Percentiles rank a stretch among this genome's conserved stretches.
Evolutionary conservation across 2,797 vertebrate species (phyloP).

Genomic region (Melopsittacus undulatus): DNA sequence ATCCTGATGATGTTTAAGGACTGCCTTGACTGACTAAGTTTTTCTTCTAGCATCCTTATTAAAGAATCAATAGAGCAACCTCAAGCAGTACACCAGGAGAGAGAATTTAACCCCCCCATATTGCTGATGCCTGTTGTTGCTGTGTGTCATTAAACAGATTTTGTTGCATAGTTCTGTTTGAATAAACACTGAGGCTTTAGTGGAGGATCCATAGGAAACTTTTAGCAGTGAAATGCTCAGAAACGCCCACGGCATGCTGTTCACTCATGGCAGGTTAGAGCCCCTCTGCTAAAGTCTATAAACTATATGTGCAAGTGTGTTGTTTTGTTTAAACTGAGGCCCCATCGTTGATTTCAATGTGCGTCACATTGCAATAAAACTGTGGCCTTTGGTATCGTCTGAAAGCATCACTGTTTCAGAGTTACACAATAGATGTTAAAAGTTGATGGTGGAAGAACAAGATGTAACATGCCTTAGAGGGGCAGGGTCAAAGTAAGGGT

Average conservation of each 20-base stretch:
- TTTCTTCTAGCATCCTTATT: neutral
- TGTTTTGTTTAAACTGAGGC: constrained; percentile 23
- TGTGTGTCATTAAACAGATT: neutral
- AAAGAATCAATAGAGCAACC: neutral
- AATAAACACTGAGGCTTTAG: neutral
- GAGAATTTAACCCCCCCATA: accelerated
- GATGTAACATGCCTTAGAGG: constrained; percentile 49
- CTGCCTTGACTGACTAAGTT: neutral
- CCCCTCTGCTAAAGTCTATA: neutral
- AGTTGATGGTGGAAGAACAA: constrained; percentile 34
- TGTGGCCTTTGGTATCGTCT: neutral
- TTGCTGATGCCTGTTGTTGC: neutral
- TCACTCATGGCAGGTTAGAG: neutral
- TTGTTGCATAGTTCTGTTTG: neutral
- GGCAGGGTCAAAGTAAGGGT: constrained; percentile 28
- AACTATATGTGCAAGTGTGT: neutral
- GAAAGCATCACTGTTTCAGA: neutral
- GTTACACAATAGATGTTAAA: constrained; percentile 20
- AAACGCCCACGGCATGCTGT: neutral
- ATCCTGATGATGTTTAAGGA: neutral
- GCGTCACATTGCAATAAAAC: constrained; percentile 19
- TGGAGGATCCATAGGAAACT: neutral
- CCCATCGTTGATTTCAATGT: neutral
- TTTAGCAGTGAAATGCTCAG: neutral
- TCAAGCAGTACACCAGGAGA: neutral